A percentile compares a stretch with the other conserved stretches of the same genome.
phyloP scores from a whole-genome alignment of 1,140 invertebrate species.

The Atopsyche davidsoni region DNA sequence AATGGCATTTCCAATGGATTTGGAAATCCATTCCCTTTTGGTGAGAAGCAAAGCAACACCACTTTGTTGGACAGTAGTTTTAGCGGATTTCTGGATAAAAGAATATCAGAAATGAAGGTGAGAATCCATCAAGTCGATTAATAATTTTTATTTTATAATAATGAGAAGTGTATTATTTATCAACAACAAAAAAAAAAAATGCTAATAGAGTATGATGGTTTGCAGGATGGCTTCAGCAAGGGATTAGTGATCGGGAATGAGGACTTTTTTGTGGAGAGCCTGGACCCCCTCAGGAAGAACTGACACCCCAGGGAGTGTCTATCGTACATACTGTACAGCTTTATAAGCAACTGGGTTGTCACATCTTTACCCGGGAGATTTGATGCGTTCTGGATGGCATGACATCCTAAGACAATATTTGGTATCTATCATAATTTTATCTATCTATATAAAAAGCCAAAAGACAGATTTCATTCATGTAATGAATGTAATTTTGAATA shows the following conservation, averaged over 20 bases:
- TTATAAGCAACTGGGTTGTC: not conserved
- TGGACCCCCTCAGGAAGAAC: constrained; percentile 65
- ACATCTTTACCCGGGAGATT: too few relatives aligned
- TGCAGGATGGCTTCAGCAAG: constrained; percentile 76
- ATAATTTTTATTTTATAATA: constrained; percentile 4
- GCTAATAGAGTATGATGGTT: constrained; percentile 26
- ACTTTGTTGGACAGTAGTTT: constrained; percentile 45
- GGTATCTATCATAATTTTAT: too few relatives aligned
- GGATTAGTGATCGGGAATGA: constrained; percentile 74
- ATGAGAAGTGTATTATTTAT: not conserved
- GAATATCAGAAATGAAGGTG: constrained; percentile 78
- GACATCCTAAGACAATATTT: not conserved
- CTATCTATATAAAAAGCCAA: too few relatives aligned
- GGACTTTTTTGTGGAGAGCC: constrained; percentile 74
- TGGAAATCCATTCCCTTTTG: constrained; percentile 33
- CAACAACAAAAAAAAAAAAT: not conserved
- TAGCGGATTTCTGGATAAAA: constrained; percentile 71
- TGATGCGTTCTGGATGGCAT: not conserved
- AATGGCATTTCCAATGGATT: constrained; percentile 35
- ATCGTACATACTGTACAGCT: too few relatives aligned
- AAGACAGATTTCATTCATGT: not conserved
- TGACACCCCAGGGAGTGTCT: too few relatives aligned
- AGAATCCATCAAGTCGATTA: constrained; percentile 14
- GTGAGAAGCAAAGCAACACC: constrained; percentile 39
- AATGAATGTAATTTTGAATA: not conserved